phyloP scores from a whole-genome alignment of 2,888 invertebrate species.

The Diachrysia chrysitis region DNA sequence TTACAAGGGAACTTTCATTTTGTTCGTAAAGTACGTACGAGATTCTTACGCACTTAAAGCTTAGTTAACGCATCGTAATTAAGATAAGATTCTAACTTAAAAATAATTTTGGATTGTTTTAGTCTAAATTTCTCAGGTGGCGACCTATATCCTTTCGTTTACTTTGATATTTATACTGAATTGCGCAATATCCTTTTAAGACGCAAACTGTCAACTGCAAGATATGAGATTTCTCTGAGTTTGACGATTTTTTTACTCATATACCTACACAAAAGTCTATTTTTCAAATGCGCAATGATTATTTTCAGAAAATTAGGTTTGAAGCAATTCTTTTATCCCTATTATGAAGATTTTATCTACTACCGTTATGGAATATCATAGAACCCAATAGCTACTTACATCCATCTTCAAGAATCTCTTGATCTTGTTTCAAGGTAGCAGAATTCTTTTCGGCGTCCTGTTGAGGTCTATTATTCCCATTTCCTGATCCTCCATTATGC shows the following conservation, averaged over 20 bases:
- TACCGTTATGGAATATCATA: too few relatives aligned
- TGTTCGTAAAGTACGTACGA: constrained; percentile 18
- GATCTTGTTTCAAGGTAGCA: constrained; percentile 74
- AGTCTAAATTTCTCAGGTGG: too few relatives aligned
- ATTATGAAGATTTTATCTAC: too few relatives aligned
- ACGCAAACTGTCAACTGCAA: background rate
- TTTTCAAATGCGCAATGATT: too few relatives aligned
- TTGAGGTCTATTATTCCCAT: constrained; percentile 71
- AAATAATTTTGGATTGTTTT: too few relatives aligned
- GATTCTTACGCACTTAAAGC: constrained; percentile 16
- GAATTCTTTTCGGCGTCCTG: constrained; percentile 76
- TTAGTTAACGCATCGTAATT: constrained; percentile 18
- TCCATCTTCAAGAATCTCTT: constrained; percentile 74
- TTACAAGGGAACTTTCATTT: constrained; percentile 44
- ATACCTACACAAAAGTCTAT: too few relatives aligned
- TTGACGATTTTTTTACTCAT: too few relatives aligned
- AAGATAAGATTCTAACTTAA: background rate
- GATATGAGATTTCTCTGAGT: too few relatives aligned
- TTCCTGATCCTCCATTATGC: constrained; percentile 54
- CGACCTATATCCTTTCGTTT: background rate
- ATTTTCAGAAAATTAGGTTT: too few relatives aligned
- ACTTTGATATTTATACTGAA: too few relatives aligned
- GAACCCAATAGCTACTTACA: constrained; percentile 60
- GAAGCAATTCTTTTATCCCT: too few relatives aligned
- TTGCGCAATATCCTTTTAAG: background rate